Base-by-base conservation (phyloP, 2,113 vertebrate genomes). In the Triplophysa dalaica region DNA sequence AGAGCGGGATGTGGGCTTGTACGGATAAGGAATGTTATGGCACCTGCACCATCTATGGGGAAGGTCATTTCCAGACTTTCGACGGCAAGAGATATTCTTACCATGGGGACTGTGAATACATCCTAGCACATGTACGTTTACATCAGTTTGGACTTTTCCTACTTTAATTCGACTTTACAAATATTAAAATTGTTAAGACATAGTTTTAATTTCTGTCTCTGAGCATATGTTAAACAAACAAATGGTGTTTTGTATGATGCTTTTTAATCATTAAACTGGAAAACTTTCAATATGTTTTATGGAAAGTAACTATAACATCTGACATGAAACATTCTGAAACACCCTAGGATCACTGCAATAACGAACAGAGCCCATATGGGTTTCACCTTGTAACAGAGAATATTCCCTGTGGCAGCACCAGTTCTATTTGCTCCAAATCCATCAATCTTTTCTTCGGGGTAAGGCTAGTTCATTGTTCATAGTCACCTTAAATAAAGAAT, bases 11-110 rank as follows among this genome's bases (percentile, higher is more conserved):
- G 81, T 99, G 97, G 97, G 17, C 77, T 0, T 99, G 98, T 64
- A 95, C 96, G 0, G 13, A 87, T 0, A 66, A 91, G 3, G 78
- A 93, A 9, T 99, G 98, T 86, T 85, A 89, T 69, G 92, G 89
- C 80, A 95, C 92, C 0, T 99, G 97, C 19, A 89, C 92, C 1
- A 93, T 95, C 73, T 98, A 96, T 3, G 98, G 98, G 80, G 94
- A 97, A 22, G 95, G 97, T 0, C 95, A 99, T 90, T 96, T 94
- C 70, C 90, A 91, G 69, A 98, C 94, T 24, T 98, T 96, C 78
- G 97, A 99, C 33, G 92, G 94, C 9, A 94, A 92, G 82, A 93
- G 91, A 64, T 99, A 93, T 73, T 91, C 88, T 72, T 99, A 96
- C 84, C 91, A 85, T 22, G 97, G 97, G 22, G 90, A 91, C 50